Conservation (phyloP, 2,113 vertebrate genomes). For the Lagopus leucura region DNA sequence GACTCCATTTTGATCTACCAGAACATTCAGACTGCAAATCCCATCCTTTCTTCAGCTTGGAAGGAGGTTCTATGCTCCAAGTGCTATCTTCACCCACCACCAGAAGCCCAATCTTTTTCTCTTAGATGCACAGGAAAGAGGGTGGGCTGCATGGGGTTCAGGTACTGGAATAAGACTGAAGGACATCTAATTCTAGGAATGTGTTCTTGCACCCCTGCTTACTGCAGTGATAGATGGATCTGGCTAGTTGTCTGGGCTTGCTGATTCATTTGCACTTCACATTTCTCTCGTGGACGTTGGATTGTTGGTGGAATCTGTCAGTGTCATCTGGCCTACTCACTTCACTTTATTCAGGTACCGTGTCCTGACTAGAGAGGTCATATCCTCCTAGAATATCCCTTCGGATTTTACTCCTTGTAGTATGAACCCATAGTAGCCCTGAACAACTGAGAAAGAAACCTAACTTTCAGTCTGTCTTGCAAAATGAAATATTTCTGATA, state of each 20-base stretch:
- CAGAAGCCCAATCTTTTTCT: background rate
- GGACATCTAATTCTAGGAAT: background rate
- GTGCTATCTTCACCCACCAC: background rate
- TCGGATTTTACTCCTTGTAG: background rate
- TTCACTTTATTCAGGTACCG: background rate
- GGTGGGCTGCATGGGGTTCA: background rate
- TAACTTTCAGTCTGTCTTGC: background rate
- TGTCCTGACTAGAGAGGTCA: background rate
- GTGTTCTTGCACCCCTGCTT: background rate
- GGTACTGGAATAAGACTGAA: background rate
- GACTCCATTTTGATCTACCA: background rate
- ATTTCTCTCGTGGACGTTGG: background rate
- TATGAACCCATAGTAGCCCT: background rate
- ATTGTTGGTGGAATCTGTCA: background rate
- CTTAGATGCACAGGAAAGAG: background rate
- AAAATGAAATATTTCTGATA: constrained; percentile 17
- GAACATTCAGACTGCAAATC: background rate
- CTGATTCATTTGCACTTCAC: background rate
- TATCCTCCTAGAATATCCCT: background rate
- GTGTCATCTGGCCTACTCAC: background rate
- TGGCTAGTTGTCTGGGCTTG: background rate
- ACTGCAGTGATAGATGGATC: background rate
- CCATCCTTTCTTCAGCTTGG: background rate
- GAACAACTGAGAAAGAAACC: background rate
- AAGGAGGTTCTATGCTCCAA: background rate